These are phyloP conservation scores for Corbicula japonica DNA, from an alignment of 2,888 invertebrate species.

Conservation along the genomic window DNA sequence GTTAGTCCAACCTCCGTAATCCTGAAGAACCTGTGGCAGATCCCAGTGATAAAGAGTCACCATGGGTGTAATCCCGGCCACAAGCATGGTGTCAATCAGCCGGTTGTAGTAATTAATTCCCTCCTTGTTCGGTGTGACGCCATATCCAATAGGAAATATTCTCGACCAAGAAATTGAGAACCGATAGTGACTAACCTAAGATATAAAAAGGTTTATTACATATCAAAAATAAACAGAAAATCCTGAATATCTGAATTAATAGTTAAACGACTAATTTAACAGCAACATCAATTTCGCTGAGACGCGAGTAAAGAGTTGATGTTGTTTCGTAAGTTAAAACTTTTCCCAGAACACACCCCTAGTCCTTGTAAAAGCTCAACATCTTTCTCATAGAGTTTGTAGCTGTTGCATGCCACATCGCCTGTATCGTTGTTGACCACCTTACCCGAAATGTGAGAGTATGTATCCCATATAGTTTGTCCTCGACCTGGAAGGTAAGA, in stretches of 20 bases:
- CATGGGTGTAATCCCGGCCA: constrained; percentile 86
- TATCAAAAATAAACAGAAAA: no score
- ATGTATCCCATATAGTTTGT: constrained; percentile 88
- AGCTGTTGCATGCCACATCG: constrained; percentile 90
- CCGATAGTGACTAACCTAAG: constrained; percentile 81
- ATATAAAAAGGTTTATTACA: no score
- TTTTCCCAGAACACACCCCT: constrained; percentile 86
- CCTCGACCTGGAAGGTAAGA: constrained; percentile 73
- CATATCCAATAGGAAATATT: constrained; percentile 89
- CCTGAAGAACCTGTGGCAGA: no score
- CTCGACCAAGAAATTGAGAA: constrained; percentile 91
- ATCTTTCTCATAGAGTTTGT: constrained; percentile 89
- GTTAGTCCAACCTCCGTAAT: no score
- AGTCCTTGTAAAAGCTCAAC: constrained; percentile 88
- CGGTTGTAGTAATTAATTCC: constrained; percentile 93
- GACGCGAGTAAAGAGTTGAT: no score
- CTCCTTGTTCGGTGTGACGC: constrained; percentile 87
- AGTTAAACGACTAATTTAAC: no score
- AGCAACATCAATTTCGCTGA: no score
- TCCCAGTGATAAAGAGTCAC: no score
- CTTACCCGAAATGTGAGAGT: constrained; percentile 89
- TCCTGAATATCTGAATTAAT: no score
- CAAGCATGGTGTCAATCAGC: constrained; percentile 91
- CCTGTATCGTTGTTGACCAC: constrained; percentile 89
- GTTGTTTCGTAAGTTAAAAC: no score